These are phyloP conservation scores for Elgonia sp. DNA, from an alignment of 2,888 invertebrate species.

Conservation along the genomic window DNA sequence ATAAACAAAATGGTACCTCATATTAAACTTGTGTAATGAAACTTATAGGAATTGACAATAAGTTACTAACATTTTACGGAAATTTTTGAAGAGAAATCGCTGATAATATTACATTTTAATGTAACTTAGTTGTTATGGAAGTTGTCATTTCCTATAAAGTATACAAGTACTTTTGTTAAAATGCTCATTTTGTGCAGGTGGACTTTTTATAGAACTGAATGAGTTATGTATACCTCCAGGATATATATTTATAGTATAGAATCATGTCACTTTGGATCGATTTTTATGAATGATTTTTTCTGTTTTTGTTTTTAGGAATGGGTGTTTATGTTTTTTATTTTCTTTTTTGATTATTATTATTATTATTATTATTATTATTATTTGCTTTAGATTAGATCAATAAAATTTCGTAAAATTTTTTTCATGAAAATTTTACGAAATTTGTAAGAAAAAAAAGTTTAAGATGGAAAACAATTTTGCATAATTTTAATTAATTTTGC, in stretches of 20 bases:
- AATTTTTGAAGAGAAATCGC: background rate
- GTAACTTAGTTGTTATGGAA: slow-evolving; percentile 22
- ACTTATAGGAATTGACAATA: slow-evolving; percentile 49
- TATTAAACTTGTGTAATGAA: slow-evolving; percentile 16
- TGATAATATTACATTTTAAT: background rate
- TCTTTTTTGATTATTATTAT: background rate
- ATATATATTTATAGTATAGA: background rate
- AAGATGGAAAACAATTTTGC: slow-evolving; percentile 47
- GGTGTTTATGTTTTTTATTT: too few relatives aligned
- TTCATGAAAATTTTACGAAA: slow-evolving; percentile 43
- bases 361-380: background rate
- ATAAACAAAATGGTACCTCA: slow-evolving; percentile 44
- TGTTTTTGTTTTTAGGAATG: too few relatives aligned
- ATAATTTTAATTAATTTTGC: slow-evolving; percentile 63
- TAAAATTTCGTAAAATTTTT: slow-evolving; percentile 56
- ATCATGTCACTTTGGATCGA: too few relatives aligned
- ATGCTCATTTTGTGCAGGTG: slow-evolving; percentile 42
- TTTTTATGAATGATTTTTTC: too few relatives aligned
- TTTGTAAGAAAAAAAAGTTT: background rate
- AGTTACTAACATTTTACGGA: slow-evolving; percentile 12
- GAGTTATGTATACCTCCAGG: slow-evolving; percentile 1
- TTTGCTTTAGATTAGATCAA: background rate
- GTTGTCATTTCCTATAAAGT: slow-evolving; percentile 48
- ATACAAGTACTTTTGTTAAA: slow-evolving; percentile 32
- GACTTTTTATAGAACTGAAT: slow-evolving; percentile 1